These are phyloP conservation scores for Myoxocephalus aenaeus DNA, from an alignment of 2,797 vertebrate species.

Conservation along the genomic window DNA sequence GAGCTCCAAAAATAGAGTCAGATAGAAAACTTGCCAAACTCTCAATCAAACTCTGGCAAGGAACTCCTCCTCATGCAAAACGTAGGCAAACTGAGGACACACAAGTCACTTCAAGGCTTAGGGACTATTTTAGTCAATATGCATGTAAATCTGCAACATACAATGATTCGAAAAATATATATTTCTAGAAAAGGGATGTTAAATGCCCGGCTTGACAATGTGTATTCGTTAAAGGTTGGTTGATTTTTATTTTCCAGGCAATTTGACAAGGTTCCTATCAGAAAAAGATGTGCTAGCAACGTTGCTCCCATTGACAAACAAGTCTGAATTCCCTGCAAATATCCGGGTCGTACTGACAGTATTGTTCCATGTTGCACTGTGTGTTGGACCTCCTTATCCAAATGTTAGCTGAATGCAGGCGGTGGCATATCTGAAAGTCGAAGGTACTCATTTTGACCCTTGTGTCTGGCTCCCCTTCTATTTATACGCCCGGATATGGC, in stretches of 20 bases:
- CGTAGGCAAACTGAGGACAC: slow-evolving; percentile 70
- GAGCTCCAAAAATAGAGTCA: slow-evolving; percentile 74
- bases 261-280: neutral
- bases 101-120: slow-evolving; percentile 57
- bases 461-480: slow-evolving; percentile 81
- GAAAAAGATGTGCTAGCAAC: slow-evolving; percentile 1
- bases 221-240: neutral
- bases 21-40: slow-evolving; percentile 73
- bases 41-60: slow-evolving; percentile 77
- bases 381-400: slow-evolving; percentile 40
- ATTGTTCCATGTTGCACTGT: neutral
- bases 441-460: slow-evolving; percentile 80
- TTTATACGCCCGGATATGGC: slow-evolving; percentile 84
- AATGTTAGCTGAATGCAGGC: slow-evolving; percentile 58
- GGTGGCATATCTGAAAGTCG: slow-evolving; percentile 76
- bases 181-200: slow-evolving; percentile 39
- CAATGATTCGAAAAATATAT: slow-evolving; percentile 19
- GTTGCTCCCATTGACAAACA: neutral
- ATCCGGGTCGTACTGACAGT: neutral
- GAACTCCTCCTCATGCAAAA: slow-evolving; percentile 69
- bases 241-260: slow-evolving; percentile 1
- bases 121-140: slow-evolving; percentile 59
- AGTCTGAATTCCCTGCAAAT: neutral
- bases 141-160: slow-evolving; percentile 48
- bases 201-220: slow-evolving; percentile 10